Percentiles rank a stretch among this genome's conserved stretches.
These are phyloP conservation scores for Larimichthys crocea DNA, from an alignment of 2,113 vertebrate genomes.

Conservation along the genomic window DNA sequence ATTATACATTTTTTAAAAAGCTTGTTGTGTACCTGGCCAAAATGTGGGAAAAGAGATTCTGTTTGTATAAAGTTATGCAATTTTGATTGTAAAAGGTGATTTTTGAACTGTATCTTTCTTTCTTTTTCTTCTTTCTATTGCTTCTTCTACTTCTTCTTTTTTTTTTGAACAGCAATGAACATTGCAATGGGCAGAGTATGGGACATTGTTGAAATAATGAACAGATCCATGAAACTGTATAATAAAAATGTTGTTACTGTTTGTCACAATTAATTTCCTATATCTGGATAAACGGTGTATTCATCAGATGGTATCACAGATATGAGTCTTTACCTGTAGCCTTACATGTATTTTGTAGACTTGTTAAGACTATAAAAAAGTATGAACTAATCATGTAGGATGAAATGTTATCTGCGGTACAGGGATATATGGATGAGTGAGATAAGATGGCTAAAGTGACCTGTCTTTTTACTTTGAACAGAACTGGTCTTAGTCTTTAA, in stretches of 20 bases:
- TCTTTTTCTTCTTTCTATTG: neutral
- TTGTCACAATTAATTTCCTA: neutral
- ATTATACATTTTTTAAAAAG: neutral
- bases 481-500: too few relatives aligned
- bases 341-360: neutral
- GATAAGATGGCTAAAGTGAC: too few relatives aligned
- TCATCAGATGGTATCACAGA: slow-evolving; percentile 16
- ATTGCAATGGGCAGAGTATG: neutral
- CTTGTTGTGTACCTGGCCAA: slow-evolving; percentile 44
- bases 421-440: too few relatives aligned
- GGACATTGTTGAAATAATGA: neutral
- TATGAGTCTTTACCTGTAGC: neutral
- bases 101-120: slow-evolving; percentile 25
- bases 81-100: slow-evolving; percentile 20
- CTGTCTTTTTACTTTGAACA: too few relatives aligned
- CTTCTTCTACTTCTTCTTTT: slow-evolving; percentile 13
- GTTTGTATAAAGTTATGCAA: slow-evolving; percentile 28
- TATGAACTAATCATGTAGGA: neutral
- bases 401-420: too few relatives aligned
- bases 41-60: slow-evolving; percentile 22
- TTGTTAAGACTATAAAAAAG: neutral
- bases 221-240: slow-evolving; percentile 3
- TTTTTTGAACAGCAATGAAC: slow-evolving; percentile 5
- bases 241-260: slow-evolving; percentile 57
- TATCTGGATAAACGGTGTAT: slow-evolving; percentile 1